Conservation (phyloP, 2,113 vertebrate species). For the Lampris megalopsis region DNA sequence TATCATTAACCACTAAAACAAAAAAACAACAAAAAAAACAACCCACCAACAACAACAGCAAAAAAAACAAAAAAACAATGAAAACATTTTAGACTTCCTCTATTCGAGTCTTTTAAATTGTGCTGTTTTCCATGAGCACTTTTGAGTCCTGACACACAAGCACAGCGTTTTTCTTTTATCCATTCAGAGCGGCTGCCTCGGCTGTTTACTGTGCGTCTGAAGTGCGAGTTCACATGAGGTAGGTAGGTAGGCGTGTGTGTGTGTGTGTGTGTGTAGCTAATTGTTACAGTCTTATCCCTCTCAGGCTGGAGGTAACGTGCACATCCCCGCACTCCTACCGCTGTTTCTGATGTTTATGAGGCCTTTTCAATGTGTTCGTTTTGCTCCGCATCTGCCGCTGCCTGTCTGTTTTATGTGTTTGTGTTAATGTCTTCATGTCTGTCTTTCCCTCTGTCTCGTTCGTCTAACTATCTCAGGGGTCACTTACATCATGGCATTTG, state of each 20-base stretch:
- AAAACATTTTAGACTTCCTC: conserved; percentile 11
- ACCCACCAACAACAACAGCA: no score
- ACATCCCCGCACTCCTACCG: conserved; percentile 45
- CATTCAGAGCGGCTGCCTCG: conserved; percentile 17
- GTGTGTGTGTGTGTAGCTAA: conserved; percentile 9
- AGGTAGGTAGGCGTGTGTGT: no score
- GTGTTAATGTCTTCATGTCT: no score
- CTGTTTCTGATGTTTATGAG: conserved; percentile 25
- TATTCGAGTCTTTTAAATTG: conserved; percentile 30
- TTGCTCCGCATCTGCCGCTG: conserved; percentile 43
- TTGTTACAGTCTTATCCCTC: conserved; percentile 46
- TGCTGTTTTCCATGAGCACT: conserved; percentile 24
- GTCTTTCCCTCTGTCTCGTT: no score
- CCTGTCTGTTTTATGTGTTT: neutral
- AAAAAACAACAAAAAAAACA: neutral
- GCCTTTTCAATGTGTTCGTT: conserved; percentile 1
- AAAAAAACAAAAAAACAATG: neutral
- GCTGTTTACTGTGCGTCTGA: conserved; percentile 10
- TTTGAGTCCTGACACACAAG: conserved; percentile 28
- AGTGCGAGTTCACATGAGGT: conserved; percentile 38
- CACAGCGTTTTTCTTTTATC: conserved; percentile 28
- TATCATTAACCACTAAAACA: neutral
- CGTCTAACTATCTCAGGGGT: neutral
- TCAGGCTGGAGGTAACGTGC: conserved; percentile 51
- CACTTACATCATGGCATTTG: neutral